Conservation (phyloP, 1,140 invertebrate genomes). For the Drosophila aff. region DNA sequence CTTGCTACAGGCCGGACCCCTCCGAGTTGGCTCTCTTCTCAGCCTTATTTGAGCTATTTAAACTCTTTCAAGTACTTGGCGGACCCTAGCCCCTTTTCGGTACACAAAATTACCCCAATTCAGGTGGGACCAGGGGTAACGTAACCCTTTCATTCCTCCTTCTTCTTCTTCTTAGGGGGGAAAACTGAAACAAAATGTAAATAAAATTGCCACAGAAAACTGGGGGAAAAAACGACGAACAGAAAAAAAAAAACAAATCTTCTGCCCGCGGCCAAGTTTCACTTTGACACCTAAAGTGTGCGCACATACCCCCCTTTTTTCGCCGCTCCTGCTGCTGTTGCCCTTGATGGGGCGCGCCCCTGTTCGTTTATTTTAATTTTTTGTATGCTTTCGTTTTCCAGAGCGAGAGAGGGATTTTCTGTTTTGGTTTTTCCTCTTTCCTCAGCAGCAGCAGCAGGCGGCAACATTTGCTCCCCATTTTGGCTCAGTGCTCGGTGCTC, state of each 20-base stretch:
- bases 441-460: constrained; percentile 35
- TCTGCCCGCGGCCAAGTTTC: constrained; percentile 52
- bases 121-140: constrained; percentile 28
- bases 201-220: constrained; percentile 75
- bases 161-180: constrained; percentile 8
- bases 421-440: constrained; percentile 43
- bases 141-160: constrained; percentile 20
- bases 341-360: constrained; percentile 61
- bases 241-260: constrained; percentile 1
- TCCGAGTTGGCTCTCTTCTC: constrained; percentile 14
- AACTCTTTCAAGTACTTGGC: constrained; percentile 34
- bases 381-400: constrained; percentile 61
- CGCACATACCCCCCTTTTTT: constrained; percentile 65
- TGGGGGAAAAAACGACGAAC: background rate
- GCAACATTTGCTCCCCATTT: constrained; percentile 65
- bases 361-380: constrained; percentile 81
- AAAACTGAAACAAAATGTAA: constrained; percentile 68
- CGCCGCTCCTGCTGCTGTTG: constrained; percentile 17
- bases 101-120: constrained; percentile 70
- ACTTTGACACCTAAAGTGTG: constrained; percentile 82
- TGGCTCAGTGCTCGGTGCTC: constrained; percentile 55
- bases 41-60: constrained; percentile 28
- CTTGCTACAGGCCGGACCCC: constrained; percentile 8
- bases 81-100: constrained; percentile 26
- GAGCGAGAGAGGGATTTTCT: constrained; percentile 46